A percentile compares a stretch with the other conserved stretches of the same genome.
These are phyloP conservation scores for Chionomys nivalis DNA, from an alignment of 2,113 vertebrate species.

Conservation along the genomic window DNA sequence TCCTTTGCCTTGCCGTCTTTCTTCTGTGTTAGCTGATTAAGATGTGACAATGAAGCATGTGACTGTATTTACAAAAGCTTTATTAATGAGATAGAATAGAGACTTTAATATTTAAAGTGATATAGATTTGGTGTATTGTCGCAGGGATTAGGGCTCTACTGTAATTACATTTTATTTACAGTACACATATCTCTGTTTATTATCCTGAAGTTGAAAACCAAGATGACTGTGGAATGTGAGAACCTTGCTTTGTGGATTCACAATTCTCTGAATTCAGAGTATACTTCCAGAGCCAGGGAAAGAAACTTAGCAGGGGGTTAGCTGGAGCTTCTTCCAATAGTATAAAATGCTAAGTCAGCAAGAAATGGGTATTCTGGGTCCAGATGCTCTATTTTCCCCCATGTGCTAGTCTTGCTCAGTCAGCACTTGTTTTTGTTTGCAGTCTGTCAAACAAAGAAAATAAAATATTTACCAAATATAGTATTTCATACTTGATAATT, in stretches of 20 bases:
- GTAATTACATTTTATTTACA: not conserved
- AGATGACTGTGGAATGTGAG: not conserved
- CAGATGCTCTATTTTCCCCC: not conserved
- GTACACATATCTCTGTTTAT: not conserved
- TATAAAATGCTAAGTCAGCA: not conserved
- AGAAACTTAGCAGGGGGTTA: not conserved
- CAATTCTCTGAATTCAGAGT: not conserved
- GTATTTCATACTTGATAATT: not conserved
- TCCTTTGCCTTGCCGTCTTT: conserved; percentile 83
- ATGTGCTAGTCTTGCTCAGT: not conserved
- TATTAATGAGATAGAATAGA: conserved; percentile 59
- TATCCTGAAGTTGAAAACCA: not conserved
- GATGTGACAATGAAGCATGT: conserved; percentile 58
- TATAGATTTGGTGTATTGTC: not conserved
- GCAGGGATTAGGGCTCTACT: not conserved
- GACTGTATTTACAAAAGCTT: conserved; percentile 74
- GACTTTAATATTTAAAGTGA: conserved; percentile 16
- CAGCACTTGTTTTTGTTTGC: not conserved
- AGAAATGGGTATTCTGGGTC: not conserved
- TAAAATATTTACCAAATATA: not conserved
- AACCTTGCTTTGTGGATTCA: not conserved
- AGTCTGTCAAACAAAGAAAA: not conserved
- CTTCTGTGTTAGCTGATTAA: conserved; percentile 79
- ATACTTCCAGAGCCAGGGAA: not conserved
- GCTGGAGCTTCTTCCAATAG: not conserved